Evolutionary conservation across 2,888 invertebrate genomes (phyloP).

Genomic region (Dugesia japonica): DNA sequence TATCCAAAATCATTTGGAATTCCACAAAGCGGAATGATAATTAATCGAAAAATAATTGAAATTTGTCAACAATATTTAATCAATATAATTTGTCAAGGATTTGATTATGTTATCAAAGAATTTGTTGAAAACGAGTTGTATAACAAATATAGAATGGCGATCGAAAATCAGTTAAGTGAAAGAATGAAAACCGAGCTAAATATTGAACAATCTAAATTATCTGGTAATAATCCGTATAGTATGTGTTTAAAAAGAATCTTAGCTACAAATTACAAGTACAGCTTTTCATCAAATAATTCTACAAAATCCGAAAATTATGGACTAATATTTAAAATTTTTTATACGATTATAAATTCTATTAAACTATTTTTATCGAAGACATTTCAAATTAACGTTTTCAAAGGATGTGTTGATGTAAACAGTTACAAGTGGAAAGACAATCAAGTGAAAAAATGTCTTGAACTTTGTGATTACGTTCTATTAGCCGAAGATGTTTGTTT

Average conservation of each 20-base stretch:
- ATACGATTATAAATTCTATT: neutral
- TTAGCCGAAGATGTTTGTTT: neutral
- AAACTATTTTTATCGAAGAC: neutral
- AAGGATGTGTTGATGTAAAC: neutral
- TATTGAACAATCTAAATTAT: too few relatives aligned
- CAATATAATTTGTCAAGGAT: neutral
- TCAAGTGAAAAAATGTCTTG: neutral
- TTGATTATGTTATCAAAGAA: neutral
- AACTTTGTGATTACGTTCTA: neutral
- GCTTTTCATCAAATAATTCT: neutral
- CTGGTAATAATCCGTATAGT: neutral
- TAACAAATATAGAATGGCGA: neutral
- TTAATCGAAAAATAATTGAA: neutral
- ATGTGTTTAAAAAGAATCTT: neutral
- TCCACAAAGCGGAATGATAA: neutral
- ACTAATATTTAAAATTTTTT: neutral
- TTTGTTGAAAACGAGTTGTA: neutral
- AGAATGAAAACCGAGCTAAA: too few relatives aligned
- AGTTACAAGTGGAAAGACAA: neutral
- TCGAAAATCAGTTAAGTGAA: neutral
- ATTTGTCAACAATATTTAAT: neutral
- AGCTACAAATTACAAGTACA: neutral
- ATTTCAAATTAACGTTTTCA: neutral
- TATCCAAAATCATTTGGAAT: neutral
- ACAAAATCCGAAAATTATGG: neutral